Evolutionary conservation across 2,797 vertebrate genomes (phyloP), one percentile per base, ranked within the genome.

Genomic region (Microtus californicus): DNA sequence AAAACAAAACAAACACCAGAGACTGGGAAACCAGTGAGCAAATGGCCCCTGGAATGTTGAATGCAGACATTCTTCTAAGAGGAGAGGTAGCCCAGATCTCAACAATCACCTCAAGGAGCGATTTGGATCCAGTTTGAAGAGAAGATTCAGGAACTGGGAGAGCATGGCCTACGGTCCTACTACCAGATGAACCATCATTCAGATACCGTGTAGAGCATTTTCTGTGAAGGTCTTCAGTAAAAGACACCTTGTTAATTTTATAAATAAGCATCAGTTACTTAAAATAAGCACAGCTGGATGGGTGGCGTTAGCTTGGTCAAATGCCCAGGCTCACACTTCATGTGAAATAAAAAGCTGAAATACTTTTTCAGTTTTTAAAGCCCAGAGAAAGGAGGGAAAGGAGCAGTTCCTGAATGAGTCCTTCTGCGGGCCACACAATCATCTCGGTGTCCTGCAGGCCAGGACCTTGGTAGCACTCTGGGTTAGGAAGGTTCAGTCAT

Each of bases 191-290:
- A 43, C 43, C 12, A 63, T 48, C 31, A 87, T 37, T 93, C 93
- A 82, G 51, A 29, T 76, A 85, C 79, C 65, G 48, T 45, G 27
- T 51, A 71, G 73, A 82, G 34, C 25, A 59, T 94, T 88, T 95
- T 83, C 29, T 54, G 77, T 79, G 88, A 92, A 95, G 17, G 54
- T 59, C 88, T 59, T 59, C 0, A 86, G 71, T 9, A 56, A 59
- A 71, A 90, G 69, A 83, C 3, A 5, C 11, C 76, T 93, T 48
- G 29, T 34, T 65, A 65, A 7, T 83, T 13, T 34, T 15, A 19
- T 14, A 54, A 97, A 54, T 9, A 93, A 67, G 10, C 23, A 45
- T 45, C 61, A 87, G 19, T 51, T 56, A 23, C 87, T 94, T 95
- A 95, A 82, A 73, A 54, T 14, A 71, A 34, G 6, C 56, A 37